Evolutionary conservation across 2,797 vertebrate genomes (phyloP).

Genomic region (Danio aesculapii): DNA sequence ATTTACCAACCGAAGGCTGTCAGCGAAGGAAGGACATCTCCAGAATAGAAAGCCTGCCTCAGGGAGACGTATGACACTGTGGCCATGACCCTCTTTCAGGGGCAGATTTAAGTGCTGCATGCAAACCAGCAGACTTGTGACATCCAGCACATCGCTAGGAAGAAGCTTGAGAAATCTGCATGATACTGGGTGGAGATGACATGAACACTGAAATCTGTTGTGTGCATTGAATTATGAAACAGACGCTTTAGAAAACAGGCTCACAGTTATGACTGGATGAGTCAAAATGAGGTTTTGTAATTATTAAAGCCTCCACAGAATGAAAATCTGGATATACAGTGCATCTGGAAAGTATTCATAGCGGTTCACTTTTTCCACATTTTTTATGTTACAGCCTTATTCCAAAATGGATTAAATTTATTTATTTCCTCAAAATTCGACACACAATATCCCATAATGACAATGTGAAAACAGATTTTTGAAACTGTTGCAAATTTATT

Average conservation of each 20-base stretch:
- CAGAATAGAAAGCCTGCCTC: slow-evolving; percentile 32
- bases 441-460: too few relatives aligned
- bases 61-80: slow-evolving; percentile 1
- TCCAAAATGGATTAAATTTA: too few relatives aligned
- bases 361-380: too few relatives aligned
- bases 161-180: not conserved
- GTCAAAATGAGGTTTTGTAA: not conserved
- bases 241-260: not conserved
- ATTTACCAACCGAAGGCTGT: slow-evolving; percentile 44
- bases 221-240: not conserved
- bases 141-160: not conserved
- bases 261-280: not conserved
- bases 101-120: slow-evolving; percentile 22
- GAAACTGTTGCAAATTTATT: too few relatives aligned
- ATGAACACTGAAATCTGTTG: not conserved
- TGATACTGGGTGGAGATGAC: not conserved
- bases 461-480: too few relatives aligned
- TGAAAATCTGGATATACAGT: too few relatives aligned
- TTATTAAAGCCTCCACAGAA: too few relatives aligned
- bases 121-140: slow-evolving; percentile 18
- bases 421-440: too few relatives aligned
- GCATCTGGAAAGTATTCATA: too few relatives aligned
- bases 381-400: too few relatives aligned
- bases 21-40: slow-evolving; percentile 25
- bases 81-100: slow-evolving; percentile 22